Percentiles rank a stretch among this genome's conserved stretches.
Evolutionary conservation across 1,140 invertebrate species (phyloP).

Genomic region (Papilio polyxenes): DNA sequence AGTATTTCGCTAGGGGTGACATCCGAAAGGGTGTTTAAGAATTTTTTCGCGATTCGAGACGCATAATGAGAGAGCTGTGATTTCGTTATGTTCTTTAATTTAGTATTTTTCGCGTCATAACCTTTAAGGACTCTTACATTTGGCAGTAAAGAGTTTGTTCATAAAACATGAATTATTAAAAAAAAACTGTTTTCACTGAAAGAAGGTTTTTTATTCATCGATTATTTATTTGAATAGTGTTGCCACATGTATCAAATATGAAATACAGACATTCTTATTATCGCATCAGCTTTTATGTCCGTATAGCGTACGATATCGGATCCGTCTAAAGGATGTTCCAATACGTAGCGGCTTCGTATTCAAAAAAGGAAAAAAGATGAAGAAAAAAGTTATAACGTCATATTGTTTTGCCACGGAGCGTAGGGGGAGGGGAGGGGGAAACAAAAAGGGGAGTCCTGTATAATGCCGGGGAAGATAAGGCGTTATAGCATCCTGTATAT

Average conservation of each 20-base stretch:
- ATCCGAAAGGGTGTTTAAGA: conserved; percentile 69
- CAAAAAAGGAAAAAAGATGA: conserved; percentile 76
- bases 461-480: conserved; percentile 74
- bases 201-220: background rate
- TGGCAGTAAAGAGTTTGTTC: conserved; percentile 46
- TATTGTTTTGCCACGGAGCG: conserved; percentile 76
- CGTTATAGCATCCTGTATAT: conserved; percentile 64
- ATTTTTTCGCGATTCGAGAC: conserved; percentile 54
- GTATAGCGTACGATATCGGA: conserved; percentile 59
- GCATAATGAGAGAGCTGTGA: conserved; percentile 59
- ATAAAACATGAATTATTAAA: conserved; percentile 7
- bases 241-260: conserved; percentile 23
- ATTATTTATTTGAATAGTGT: background rate
- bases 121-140: conserved; percentile 41
- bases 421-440: conserved; percentile 45
- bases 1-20: conserved; percentile 60
- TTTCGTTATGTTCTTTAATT: conserved; percentile 52
- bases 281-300: conserved; percentile 53
- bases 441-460: conserved; percentile 54
- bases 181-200: background rate
- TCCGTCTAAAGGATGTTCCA: conserved; percentile 63
- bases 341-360: conserved; percentile 71
- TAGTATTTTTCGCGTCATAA: conserved; percentile 58
- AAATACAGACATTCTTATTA: conserved; percentile 31
- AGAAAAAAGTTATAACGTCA: conserved; percentile 80